Percentiles rank a stretch among this genome's conserved stretches.
Conservation (phyloP, 2,888 invertebrate species). For the Atrina japonica region DNA sequence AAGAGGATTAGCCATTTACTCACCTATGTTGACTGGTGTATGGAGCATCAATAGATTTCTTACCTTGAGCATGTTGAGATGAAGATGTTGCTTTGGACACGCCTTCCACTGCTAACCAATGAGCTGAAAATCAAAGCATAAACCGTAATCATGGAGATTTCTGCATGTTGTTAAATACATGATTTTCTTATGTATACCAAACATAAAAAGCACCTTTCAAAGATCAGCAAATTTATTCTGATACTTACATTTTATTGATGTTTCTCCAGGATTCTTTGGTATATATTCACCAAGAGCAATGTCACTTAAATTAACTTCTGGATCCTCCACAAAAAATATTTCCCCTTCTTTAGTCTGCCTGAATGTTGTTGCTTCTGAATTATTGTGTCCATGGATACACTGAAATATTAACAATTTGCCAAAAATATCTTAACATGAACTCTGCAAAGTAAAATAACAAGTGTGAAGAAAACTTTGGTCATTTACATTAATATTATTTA, state of each 20-base stretch:
- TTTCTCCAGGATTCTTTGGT: slow-evolving; percentile 70
- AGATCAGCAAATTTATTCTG: too few relatives aligned
- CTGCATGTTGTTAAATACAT: not conserved
- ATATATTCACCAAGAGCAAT: slow-evolving; percentile 66
- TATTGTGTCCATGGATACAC: slow-evolving; percentile 77
- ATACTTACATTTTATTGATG: slow-evolving; percentile 75
- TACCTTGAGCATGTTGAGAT: slow-evolving; percentile 58
- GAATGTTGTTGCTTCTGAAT: slow-evolving; percentile 72
- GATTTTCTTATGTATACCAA: too few relatives aligned
- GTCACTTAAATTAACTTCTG: slow-evolving; percentile 71
- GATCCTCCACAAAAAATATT: slow-evolving; percentile 76
- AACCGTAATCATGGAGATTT: not conserved
- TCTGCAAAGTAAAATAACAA: too few relatives aligned
- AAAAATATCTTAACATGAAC: not conserved
- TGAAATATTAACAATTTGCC: slow-evolving; percentile 51
- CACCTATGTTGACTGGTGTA: too few relatives aligned
- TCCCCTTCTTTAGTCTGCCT: slow-evolving; percentile 75
- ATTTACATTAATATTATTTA: too few relatives aligned
- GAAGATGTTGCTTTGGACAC: slow-evolving; percentile 63
- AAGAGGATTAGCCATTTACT: too few relatives aligned
- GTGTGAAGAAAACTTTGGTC: too few relatives aligned
- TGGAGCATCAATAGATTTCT: slow-evolving; percentile 7
- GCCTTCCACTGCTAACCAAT: slow-evolving; percentile 79
- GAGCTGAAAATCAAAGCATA: slow-evolving; percentile 64
- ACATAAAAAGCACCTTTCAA: too few relatives aligned